phyloP scores from a whole-genome alignment of 2,113 vertebrate genomes.

The Bucco capensis region DNA sequence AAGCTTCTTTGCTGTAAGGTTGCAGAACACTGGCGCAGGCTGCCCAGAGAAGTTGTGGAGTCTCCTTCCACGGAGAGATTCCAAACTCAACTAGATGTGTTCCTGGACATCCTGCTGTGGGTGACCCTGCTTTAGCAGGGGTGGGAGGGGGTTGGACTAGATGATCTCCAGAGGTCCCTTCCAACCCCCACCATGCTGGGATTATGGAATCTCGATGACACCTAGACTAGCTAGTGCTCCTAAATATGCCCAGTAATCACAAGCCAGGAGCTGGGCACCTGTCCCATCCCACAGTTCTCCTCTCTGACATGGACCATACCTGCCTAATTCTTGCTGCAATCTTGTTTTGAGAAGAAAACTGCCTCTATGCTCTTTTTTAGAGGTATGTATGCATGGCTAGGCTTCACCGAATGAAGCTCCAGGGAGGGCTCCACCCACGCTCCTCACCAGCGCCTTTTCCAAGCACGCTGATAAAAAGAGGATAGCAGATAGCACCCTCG shows the following conservation, averaged over 20 bases:
- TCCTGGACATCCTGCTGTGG: neutral
- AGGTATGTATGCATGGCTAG: too few relatives aligned
- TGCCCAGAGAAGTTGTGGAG: neutral
- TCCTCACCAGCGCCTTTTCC: too few relatives aligned
- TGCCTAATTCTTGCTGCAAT: neutral
- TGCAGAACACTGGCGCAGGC: neutral
- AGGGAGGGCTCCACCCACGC: too few relatives aligned
- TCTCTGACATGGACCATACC: neutral
- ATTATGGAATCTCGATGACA: neutral
- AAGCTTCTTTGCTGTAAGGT: neutral
- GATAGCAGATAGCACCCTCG: too few relatives aligned
- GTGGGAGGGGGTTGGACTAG: neutral
- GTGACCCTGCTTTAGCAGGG: neutral
- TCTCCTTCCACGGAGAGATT: neutral
- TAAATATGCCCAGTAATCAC: rapidly evolving
- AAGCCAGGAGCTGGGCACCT: neutral
- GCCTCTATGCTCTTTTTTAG: neutral
- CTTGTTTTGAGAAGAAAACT: neutral
- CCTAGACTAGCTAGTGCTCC: neutral
- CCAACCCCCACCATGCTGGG: neutral
- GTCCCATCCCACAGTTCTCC: neutral
- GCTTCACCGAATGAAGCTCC: too few relatives aligned
- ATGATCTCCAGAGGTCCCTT: neutral
- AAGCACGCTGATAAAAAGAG: too few relatives aligned
- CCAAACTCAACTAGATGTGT: neutral